phyloP scores from a whole-genome alignment of 1,140 invertebrate genomes.

The Sarcophaga peregrina region DNA sequence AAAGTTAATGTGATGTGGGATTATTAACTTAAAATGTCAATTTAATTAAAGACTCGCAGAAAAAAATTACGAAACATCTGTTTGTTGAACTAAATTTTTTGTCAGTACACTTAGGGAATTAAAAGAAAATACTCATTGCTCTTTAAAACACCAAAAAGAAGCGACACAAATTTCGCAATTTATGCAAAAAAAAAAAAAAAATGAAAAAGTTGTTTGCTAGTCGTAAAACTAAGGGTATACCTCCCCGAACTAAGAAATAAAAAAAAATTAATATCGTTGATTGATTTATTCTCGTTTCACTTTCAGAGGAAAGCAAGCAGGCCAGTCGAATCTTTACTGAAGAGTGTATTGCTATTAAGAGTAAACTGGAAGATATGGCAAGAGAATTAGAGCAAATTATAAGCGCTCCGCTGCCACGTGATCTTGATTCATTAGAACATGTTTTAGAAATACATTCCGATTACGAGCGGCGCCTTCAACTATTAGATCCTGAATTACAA shows the following conservation, averaged over 20 bases:
- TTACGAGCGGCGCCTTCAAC: constrained; percentile 79
- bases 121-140: background rate
- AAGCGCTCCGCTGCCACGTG: constrained; percentile 82
- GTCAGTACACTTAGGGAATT: background rate
- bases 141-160: too few species aligned
- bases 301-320: constrained; percentile 86
- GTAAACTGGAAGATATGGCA: constrained; percentile 86
- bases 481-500: constrained; percentile 83
- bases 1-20: background rate
- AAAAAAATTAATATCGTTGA: background rate
- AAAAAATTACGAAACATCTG: background rate
- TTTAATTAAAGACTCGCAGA: background rate
- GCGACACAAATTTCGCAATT: background rate
- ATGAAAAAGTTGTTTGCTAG: constrained; percentile 63
- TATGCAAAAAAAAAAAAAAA: background rate
- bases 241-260: constrained; percentile 4
- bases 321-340: constrained; percentile 87
- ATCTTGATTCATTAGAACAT: constrained; percentile 87
- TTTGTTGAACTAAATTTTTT: background rate
- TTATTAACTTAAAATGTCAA: background rate
- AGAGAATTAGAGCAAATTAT: constrained; percentile 83
- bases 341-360: constrained; percentile 82
- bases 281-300: background rate
- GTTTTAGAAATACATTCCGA: constrained; percentile 90
- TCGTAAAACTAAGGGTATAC: constrained; percentile 58